Evolutionary conservation across 2,113 vertebrate genomes (phyloP).

Genomic region (Atrichornis clamosus): DNA sequence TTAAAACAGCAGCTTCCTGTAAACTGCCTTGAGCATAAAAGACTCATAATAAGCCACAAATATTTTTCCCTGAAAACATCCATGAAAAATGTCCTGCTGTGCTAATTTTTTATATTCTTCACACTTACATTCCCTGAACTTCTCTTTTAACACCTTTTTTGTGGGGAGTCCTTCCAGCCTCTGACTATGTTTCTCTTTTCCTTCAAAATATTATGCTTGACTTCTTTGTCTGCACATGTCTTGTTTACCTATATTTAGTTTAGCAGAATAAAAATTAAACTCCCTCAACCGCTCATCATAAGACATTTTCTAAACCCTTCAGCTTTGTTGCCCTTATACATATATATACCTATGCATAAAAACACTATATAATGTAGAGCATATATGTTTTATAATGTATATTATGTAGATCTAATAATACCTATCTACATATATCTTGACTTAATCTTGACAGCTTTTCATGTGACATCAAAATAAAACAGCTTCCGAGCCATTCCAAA

Average conservation of each 20-base stretch:
- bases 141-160: not conserved
- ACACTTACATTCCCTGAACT: not conserved
- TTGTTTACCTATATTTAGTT: not conserved
- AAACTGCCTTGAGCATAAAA: not conserved
- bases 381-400: not conserved
- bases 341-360: not conserved
- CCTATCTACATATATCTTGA: not conserved
- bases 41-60: not conserved
- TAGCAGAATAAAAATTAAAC: not conserved
- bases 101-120: not conserved
- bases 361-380: not conserved
- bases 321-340: not conserved
- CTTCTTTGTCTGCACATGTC: not conserved
- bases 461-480: not conserved
- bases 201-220: not conserved
- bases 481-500: not conserved
- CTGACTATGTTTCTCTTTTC: not conserved
- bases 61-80: not conserved
- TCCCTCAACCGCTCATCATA: not conserved
- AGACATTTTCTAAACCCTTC: not conserved
- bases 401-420: not conserved
- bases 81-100: not conserved
- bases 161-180: not conserved
- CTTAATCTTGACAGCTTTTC: not conserved
- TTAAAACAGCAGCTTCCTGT: not conserved